These are phyloP conservation scores for Scolopax rusticola DNA, from an alignment of 2,797 vertebrate species.

Conservation along the genomic window DNA sequence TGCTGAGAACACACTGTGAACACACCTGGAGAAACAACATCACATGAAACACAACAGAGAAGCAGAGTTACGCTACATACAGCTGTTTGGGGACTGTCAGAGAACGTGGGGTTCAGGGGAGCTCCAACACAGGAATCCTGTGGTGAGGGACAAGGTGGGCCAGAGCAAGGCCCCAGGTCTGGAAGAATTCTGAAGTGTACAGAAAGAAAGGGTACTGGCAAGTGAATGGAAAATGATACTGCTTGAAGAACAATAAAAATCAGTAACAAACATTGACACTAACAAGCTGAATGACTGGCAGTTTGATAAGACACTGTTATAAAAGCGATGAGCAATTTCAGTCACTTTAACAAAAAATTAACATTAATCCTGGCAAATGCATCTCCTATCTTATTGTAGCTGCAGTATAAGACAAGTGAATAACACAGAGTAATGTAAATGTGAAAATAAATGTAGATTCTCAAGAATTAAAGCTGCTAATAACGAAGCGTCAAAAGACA, in stretches of 20 bases:
- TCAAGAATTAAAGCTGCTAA: conserved; percentile 21
- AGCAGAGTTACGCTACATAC: background rate
- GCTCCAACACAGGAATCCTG: too few relatives aligned
- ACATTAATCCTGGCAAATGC: background rate
- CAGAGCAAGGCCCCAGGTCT: background rate
- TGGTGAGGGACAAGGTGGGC: background rate
- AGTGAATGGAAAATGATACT: background rate
- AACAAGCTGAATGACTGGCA: conserved; percentile 60
- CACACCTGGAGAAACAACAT: background rate
- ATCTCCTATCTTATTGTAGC: background rate
- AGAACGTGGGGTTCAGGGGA: background rate
- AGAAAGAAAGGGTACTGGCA: background rate
- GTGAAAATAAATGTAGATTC: background rate
- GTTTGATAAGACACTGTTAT: conserved; percentile 11
- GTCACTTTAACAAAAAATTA: background rate
- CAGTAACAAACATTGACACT: conserved; percentile 38
- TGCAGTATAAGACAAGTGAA: conserved; percentile 8
- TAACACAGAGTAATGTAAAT: conserved; percentile 10
- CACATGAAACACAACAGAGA: background rate
- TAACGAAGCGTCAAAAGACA: background rate
- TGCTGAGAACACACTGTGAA: background rate
- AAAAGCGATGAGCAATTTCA: conserved; percentile 41
- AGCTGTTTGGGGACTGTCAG: background rate
- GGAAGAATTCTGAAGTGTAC: background rate
- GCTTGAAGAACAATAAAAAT: conserved; percentile 10